These are phyloP conservation scores for Lochmaea capreae DNA, from an alignment of 2,888 invertebrate species.

Conservation along the genomic window DNA sequence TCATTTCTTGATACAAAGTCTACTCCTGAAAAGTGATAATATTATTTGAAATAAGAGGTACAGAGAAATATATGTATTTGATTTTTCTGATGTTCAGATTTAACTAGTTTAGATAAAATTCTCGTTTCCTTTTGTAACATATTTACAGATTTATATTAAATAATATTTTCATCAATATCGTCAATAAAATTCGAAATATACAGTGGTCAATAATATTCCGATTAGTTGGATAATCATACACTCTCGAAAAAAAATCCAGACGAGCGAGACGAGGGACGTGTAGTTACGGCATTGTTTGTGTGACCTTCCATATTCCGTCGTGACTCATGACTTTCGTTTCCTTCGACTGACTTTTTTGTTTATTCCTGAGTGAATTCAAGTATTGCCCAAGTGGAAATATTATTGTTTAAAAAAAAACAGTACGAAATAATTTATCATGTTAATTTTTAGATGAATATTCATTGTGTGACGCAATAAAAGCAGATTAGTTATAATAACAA, in stretches of 20 bases:
- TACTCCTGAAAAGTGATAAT: too few relatives aligned
- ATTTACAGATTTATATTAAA: too few relatives aligned
- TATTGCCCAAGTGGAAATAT: constrained; percentile 4
- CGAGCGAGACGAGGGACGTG: constrained; percentile 2
- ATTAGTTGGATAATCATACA: background rate
- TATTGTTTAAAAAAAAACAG: background rate
- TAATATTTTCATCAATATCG: too few relatives aligned
- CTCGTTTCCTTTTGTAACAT: too few relatives aligned
- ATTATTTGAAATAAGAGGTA: too few relatives aligned
- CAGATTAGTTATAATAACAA: background rate
- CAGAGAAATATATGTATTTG: too few relatives aligned
- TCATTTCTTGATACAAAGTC: too few relatives aligned
- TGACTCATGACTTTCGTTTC: constrained; percentile 7
- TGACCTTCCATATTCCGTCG: constrained; percentile 5
- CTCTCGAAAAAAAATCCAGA: background rate
- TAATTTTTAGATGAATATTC: too few relatives aligned
- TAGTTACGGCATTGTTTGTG: constrained; percentile 8
- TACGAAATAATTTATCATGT: background rate
- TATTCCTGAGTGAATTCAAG: background rate
- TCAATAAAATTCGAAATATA: background rate
- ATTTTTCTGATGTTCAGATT: too few relatives aligned
- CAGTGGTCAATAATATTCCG: background rate
- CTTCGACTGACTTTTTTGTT: background rate
- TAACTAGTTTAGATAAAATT: too few relatives aligned
- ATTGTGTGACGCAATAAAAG: background rate